Conservation (phyloP, 2,888 invertebrate genomes). For the Brachyopa scutellaris region DNA sequence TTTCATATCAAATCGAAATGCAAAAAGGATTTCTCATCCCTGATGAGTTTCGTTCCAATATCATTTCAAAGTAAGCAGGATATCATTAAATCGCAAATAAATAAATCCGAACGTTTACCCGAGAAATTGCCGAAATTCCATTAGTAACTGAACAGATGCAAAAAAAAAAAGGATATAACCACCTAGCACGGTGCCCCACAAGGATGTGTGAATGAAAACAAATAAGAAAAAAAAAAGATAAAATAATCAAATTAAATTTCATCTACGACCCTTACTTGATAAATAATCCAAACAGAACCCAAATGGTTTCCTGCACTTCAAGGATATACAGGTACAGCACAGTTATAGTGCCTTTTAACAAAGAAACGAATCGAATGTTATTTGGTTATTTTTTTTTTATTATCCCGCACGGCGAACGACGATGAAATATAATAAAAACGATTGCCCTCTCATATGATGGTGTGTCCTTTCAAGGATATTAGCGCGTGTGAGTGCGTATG, state of each 20-base stretch:
- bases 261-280: constrained; percentile 45
- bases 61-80: background rate
- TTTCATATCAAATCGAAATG: constrained; percentile 15
- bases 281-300: constrained; percentile 42
- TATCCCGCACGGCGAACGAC: constrained; percentile 30
- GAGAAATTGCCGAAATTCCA: constrained; percentile 40
- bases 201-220: background rate
- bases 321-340: background rate
- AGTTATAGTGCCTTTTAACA: background rate
- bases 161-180: too few species aligned
- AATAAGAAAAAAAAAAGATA: constrained; percentile 45
- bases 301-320: background rate
- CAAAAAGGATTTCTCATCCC: constrained; percentile 7
- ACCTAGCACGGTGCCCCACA: too few species aligned
- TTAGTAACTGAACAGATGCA: constrained; percentile 4
- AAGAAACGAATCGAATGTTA: constrained; percentile 35
- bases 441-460: constrained; percentile 2
- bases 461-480: constrained; percentile 3
- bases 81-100: background rate
- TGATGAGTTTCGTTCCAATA: constrained; percentile 2
- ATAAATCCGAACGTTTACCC: constrained; percentile 18
- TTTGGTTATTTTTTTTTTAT: constrained; percentile 22
- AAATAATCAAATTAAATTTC: constrained; percentile 62
- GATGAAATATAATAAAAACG: constrained; percentile 31
- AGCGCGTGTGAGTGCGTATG: constrained; percentile 4